A percentile compares a stretch with the other conserved stretches of the same genome.
Evolutionary conservation across 2,113 vertebrate species (phyloP).

Genomic region (Chlorodrepanis virens): DNA sequence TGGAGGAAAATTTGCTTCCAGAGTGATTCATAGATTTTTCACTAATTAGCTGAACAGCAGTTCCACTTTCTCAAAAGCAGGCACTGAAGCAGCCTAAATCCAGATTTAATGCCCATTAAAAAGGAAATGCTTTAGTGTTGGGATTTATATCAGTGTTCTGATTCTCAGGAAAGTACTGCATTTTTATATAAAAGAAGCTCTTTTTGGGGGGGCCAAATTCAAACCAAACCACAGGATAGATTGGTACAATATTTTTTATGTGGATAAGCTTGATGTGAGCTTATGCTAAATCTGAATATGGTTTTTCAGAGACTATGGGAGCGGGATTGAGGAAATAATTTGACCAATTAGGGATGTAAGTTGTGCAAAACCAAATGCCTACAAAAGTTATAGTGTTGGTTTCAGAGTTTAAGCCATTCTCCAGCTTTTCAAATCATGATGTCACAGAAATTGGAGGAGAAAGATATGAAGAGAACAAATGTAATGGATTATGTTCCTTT

Average conservation of each 20-base stretch:
- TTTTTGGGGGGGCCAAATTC: neutral
- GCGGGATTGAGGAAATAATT: neutral
- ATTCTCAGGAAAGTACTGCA: neutral
- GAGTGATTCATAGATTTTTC: conserved; percentile 13
- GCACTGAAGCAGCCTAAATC: neutral
- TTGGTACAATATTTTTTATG: neutral
- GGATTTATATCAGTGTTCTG: neutral
- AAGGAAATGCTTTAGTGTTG: neutral
- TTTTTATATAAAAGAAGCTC: neutral
- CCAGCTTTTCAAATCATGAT: neutral
- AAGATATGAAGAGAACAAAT: neutral
- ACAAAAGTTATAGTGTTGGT: neutral
- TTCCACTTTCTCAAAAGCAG: neutral
- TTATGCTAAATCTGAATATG: neutral
- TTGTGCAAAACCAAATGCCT: neutral
- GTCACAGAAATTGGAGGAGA: neutral
- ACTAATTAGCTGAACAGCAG: neutral
- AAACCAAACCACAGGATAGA: neutral
- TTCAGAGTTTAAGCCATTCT: neutral
- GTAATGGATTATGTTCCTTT: neutral
- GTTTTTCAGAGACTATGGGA: neutral
- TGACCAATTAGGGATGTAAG: neutral
- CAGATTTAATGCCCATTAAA: neutral
- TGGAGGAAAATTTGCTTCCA: conserved; percentile 3
- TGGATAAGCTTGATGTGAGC: neutral